phyloP scores from a whole-genome alignment of 2,797 vertebrate species.

The Anguilla pacifica region DNA sequence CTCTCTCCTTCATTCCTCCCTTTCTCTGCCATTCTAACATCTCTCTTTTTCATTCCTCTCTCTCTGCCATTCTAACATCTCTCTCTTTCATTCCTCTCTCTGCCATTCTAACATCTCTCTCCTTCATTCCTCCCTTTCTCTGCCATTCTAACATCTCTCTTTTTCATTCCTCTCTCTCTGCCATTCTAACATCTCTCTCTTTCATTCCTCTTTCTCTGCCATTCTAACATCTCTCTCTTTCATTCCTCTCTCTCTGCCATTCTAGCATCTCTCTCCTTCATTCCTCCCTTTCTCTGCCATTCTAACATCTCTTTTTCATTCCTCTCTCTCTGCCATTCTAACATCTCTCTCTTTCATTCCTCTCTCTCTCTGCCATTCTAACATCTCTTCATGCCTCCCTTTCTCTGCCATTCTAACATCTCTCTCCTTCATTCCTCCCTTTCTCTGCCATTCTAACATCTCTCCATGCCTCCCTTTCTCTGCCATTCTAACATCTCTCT shows the following conservation, averaged over 20 bases:
- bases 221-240: constrained; percentile 7
- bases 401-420: constrained; percentile 34
- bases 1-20: constrained; percentile 40
- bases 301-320: neutral
- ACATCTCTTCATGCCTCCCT: constrained; percentile 32
- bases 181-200: too few relatives aligned
- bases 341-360: too few relatives aligned
- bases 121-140: neutral
- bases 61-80: too few relatives aligned
- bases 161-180: too few relatives aligned
- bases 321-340: neutral
- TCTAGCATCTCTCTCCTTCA: constrained; percentile 43
- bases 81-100: too few relatives aligned
- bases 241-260: constrained; percentile 38
- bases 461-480: constrained; percentile 37
- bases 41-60: too few relatives aligned
- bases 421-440: constrained; percentile 29
- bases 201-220: too few relatives aligned
- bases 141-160: too few relatives aligned
- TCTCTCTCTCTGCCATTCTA: constrained; percentile 46
- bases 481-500: neutral
- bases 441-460: constrained; percentile 44
- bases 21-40: too few relatives aligned
- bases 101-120: neutral
- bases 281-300: constrained; percentile 22